Base-by-base conservation (phyloP, 1,140 invertebrate genomes). In the Pseudachorutes palmiensis region DNA sequence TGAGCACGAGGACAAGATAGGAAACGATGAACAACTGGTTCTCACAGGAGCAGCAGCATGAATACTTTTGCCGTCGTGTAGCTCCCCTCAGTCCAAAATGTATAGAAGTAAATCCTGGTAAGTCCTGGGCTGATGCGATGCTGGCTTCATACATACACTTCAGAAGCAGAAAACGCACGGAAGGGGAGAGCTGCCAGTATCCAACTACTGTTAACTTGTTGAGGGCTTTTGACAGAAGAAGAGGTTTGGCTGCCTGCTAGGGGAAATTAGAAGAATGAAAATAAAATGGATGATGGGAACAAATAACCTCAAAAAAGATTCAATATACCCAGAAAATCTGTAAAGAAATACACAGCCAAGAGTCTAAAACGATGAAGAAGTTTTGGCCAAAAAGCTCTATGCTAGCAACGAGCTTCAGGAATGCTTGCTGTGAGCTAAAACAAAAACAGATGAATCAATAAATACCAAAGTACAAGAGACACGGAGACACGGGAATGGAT, bases 1-100 rank as follows among this genome's bases (percentile, higher is more conserved):
- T 55, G 51, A 55, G 51, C 51, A 55, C 51, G 51, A 55, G 51
- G 51, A 55, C 24, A 55, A 55, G 51, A 55, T 55, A 55, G 51
- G 24, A 22, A 55, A 26, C 36, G 36, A 41, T 55, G 14, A 55
- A 26, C 51, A 55, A 55, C 51, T 55, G 51, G 51, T 55, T 55
- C 36, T 41, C 36, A 41, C 19, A 5, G 36, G 5, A 41, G 36
- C 5, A 24, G 12, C 5, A 24, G 24, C 14, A 16, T 9, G 51
- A 24, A 45, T 45, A 45, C 36, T 45, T 45, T 5, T 41, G 36
- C 36, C 19, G 51, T 22, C 9, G 14, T 14, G 51, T 9, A 55
- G 51, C 51, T 55, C 51, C 51, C 51, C 51, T 55, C 36, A 19
- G 19, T 45, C 36, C 36, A 45, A n/a, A n/a, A n/a, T n/a, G n/a